Evolutionary conservation across 2,797 vertebrate species (phyloP).

Genomic region (Coranthus polyacanthus): DNA sequence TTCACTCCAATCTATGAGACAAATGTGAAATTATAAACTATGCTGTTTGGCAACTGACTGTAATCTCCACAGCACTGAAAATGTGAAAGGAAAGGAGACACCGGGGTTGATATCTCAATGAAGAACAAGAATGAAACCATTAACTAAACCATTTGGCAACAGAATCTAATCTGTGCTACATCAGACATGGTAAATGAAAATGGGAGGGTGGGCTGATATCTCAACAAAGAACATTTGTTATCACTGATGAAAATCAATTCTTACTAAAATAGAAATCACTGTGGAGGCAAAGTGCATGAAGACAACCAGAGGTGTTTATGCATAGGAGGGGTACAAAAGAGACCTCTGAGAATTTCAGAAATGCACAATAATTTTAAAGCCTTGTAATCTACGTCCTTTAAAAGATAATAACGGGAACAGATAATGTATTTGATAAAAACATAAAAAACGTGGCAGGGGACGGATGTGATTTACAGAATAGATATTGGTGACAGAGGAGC

Average conservation of each 20-base stretch:
- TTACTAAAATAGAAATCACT: constrained; percentile 62
- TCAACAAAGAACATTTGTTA: constrained; percentile 74
- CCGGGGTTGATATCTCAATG: constrained; percentile 66
- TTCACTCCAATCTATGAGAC: constrained; percentile 54
- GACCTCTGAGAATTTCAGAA: constrained; percentile 8
- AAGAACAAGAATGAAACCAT: constrained; percentile 76
- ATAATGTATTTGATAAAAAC: constrained; percentile 30
- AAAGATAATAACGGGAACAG: constrained; percentile 43
- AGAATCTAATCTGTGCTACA: constrained; percentile 76
- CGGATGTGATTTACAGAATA: constrained; percentile 57
- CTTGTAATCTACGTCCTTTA: constrained; percentile 28
- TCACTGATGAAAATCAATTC: constrained; percentile 71
- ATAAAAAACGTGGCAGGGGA: constrained; percentile 6
- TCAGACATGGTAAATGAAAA: constrained; percentile 73
- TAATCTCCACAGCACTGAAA: constrained; percentile 54
- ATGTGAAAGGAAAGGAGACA: constrained; percentile 52
- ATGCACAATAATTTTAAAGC: constrained; percentile 24
- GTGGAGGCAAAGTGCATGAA: constrained; percentile 32
- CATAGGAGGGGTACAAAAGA: constrained; percentile 10
- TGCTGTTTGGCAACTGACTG: constrained; percentile 45
- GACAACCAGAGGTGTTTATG: constrained; percentile 46
- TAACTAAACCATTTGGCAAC: constrained; percentile 71
- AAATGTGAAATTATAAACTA: constrained; percentile 36
- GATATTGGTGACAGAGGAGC: constrained; percentile 32
- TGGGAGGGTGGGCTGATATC: constrained; percentile 64